Conservation (phyloP, 2,888 invertebrate species). For the Chrysina gloriosa region DNA sequence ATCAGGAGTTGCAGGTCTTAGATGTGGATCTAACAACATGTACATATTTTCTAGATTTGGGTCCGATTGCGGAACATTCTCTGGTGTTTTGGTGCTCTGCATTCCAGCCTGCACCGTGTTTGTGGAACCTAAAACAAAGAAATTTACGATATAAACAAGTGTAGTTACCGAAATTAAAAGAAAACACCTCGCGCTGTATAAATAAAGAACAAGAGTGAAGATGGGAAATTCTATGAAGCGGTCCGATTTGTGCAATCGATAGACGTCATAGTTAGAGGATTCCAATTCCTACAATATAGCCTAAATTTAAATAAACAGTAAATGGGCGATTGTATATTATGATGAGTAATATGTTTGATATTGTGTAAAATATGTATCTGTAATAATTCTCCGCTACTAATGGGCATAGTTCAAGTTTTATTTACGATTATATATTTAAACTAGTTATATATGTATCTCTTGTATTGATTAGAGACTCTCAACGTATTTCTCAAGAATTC, state of each 20-base stretch:
- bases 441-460: too few relatives aligned
- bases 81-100: constrained; percentile 53
- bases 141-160: not conserved
- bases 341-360: constrained; percentile 12
- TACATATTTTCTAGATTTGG: constrained; percentile 68
- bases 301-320: constrained; percentile 6
- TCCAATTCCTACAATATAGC: not conserved
- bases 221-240: too few relatives aligned
- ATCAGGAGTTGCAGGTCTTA: constrained; percentile 88
- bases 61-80: constrained; percentile 57
- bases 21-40: constrained; percentile 78
- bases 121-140: constrained; percentile 52
- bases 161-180: too few relatives aligned
- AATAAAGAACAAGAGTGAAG: too few relatives aligned
- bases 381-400: constrained; percentile 2
- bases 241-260: too few relatives aligned
- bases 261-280: constrained; percentile 9
- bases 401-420: not conserved
- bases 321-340: constrained; percentile 11
- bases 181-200: too few relatives aligned
- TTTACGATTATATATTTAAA: too few relatives aligned
- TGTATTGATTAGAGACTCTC: too few relatives aligned
- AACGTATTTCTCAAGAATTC: too few relatives aligned
- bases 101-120: constrained; percentile 57
- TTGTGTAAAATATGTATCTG: constrained; percentile 1